These are phyloP conservation scores for Planiliza haematocheilus DNA, from an alignment of 2,113 vertebrate genomes.

Conservation along the genomic window DNA sequence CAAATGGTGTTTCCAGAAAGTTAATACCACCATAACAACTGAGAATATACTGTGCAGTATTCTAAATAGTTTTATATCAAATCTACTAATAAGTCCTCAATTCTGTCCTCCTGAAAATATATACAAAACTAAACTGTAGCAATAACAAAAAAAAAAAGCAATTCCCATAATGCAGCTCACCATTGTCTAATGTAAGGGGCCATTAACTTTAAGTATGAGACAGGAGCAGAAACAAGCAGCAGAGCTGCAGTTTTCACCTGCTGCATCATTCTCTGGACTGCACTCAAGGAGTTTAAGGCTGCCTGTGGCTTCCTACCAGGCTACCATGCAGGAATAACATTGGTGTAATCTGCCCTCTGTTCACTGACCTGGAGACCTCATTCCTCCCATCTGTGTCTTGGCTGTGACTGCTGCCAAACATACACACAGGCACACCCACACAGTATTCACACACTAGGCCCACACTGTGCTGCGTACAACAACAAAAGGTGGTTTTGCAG, in stretches of 20 bases:
- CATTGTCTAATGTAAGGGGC: too few species aligned
- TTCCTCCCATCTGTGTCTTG: conserved; percentile 34
- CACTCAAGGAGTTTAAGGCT: not conserved
- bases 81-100: too few species aligned
- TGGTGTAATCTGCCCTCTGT: conserved; percentile 44
- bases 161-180: too few species aligned
- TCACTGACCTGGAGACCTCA: conserved; percentile 31
- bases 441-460: conserved; percentile 1
- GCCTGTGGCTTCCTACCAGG: conserved; percentile 18
- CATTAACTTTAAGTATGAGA: too few species aligned
- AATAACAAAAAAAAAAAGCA: too few species aligned
- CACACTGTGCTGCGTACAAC: conserved; percentile 22
- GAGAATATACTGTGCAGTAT: too few species aligned
- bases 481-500: conserved; percentile 21
- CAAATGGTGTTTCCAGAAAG: too few species aligned
- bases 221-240: not conserved
- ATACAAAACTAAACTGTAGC: too few species aligned
- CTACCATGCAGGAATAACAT: conserved; percentile 30
- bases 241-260: conserved; percentile 5
- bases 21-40: too few species aligned
- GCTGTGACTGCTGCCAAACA: conserved; percentile 9
- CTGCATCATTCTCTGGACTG: not conserved
- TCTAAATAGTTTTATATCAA: too few species aligned
- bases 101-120: too few species aligned
- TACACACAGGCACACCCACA: not conserved